phyloP scores from a whole-genome alignment of 2,113 vertebrate species.

The Epinephelus fuscoguttatus region DNA sequence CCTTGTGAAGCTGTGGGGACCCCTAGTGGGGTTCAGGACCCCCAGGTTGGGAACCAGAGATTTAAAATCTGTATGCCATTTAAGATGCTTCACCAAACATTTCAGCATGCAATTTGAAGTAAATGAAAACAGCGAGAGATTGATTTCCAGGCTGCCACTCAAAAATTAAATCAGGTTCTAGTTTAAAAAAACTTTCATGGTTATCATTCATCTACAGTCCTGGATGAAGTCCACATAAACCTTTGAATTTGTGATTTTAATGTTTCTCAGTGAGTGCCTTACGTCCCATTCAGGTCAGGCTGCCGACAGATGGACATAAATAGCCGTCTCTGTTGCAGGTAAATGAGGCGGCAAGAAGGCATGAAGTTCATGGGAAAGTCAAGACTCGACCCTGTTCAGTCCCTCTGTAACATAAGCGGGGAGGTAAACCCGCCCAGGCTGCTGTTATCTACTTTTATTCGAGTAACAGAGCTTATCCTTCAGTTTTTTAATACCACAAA shows the following conservation, averaged over 20 bases:
- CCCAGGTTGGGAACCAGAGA: too few relatives aligned
- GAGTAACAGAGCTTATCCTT: background rate
- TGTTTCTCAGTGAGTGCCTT: conserved; percentile 23
- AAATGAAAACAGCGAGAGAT: background rate
- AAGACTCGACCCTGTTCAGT: conserved; percentile 43
- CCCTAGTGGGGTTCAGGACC: too few relatives aligned
- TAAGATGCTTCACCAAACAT: background rate
- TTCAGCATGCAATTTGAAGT: background rate
- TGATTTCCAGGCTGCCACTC: conserved; percentile 17
- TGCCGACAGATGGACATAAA: conserved; percentile 65
- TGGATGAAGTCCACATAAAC: conserved; percentile 20
- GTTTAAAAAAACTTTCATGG: conserved; percentile 1
- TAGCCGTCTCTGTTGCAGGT: conserved; percentile 75
- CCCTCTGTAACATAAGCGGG: conserved; percentile 32
- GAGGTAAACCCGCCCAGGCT: conserved; percentile 3
- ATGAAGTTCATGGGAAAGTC: conserved; percentile 74
- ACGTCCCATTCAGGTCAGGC: conserved; percentile 24
- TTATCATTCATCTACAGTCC: conserved; percentile 43
- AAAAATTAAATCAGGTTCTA: conserved; percentile 6
- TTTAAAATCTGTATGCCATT: background rate
- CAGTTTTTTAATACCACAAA: background rate
- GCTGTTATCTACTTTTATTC: conserved; percentile 26
- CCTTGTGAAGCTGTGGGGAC: too few relatives aligned
- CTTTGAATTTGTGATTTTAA: conserved; percentile 39
- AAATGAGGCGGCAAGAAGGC: conserved; percentile 73